Percentiles rank a stretch among this genome's conserved stretches.
Conservation (phyloP, 23 tunicate genomes). For the Trididemnum clinides region DNA sequence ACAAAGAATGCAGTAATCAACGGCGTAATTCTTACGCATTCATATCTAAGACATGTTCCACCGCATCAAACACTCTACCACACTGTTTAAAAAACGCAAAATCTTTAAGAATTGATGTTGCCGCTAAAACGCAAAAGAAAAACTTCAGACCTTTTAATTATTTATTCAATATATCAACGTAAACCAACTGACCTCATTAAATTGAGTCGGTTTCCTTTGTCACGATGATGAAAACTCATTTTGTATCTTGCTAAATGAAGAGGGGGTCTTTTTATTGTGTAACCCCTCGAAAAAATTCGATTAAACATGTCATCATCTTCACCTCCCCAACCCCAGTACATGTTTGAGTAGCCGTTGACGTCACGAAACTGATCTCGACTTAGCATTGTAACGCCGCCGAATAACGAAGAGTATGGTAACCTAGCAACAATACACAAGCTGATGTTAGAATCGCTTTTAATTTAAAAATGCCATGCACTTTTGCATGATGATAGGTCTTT, state of each 20-base stretch:
- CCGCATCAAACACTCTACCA: too few relatives aligned
- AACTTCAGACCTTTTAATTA: too few relatives aligned
- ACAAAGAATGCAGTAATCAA: too few relatives aligned
- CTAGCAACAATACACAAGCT: constrained; percentile 25
- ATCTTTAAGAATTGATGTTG: too few relatives aligned
- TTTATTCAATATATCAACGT: too few relatives aligned
- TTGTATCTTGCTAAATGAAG: constrained; percentile 63
- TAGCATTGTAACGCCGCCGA: constrained; percentile 86
- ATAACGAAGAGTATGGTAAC: constrained; percentile 69
- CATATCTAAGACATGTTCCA: too few relatives aligned
- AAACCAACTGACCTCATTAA: constrained; percentile 66
- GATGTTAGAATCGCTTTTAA: too few relatives aligned
- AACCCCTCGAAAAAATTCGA: constrained; percentile 64
- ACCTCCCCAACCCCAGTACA: constrained; percentile 97
- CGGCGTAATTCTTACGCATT: too few relatives aligned
- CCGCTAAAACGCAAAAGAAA: too few relatives aligned
- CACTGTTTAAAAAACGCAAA: too few relatives aligned
- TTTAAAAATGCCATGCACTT: too few relatives aligned
- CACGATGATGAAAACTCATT: constrained; percentile 73
- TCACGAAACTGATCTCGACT: constrained; percentile 52
- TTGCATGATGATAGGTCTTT: too few relatives aligned
- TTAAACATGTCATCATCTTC: constrained; percentile 90
- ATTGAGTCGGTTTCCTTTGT: constrained; percentile 65
- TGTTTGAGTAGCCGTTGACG: constrained; percentile 82
- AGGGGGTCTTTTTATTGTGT: constrained; percentile 70